A percentile compares a stretch with the other conserved stretches of the same genome.
Evolutionary conservation across 2,113 vertebrate species (phyloP).

Genomic region (Oncorhynchus masou): DNA sequence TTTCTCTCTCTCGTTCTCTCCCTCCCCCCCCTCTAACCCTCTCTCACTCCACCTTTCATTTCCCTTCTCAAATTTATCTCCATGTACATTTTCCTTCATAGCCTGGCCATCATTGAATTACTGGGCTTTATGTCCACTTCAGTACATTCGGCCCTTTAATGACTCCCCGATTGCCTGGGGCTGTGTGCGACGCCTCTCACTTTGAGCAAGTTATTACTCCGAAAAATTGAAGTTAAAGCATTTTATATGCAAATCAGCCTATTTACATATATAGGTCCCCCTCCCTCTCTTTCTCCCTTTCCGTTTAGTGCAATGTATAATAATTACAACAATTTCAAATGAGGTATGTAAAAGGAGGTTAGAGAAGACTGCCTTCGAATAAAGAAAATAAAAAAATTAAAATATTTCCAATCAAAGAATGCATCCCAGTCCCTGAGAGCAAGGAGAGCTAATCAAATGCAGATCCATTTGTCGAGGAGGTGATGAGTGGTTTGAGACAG

Average conservation of each 20-base stretch:
- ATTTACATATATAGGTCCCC: conserved; percentile 68
- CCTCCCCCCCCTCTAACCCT: background rate
- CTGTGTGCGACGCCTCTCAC: conserved; percentile 54
- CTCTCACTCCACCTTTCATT: background rate
- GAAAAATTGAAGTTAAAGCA: conserved; percentile 70
- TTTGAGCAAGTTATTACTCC: conserved; percentile 72
- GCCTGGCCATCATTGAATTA: conserved; percentile 68
- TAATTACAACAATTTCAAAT: conserved; percentile 59
- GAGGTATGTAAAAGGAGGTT: conserved; percentile 42
- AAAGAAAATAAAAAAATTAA: conserved; percentile 37
- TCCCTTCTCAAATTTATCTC: conserved; percentile 58
- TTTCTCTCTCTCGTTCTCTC: conserved; percentile 3
- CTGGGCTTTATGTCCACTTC: conserved; percentile 60
- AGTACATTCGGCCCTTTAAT: conserved; percentile 69
- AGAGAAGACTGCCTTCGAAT: conserved; percentile 50
- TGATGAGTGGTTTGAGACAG: too few relatives aligned
- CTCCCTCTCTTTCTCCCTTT: conserved; percentile 22
- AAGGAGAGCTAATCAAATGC: conserved; percentile 39
- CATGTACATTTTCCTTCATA: conserved; percentile 65
- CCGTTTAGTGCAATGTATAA: conserved; percentile 64
- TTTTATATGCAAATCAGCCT: conserved; percentile 77
- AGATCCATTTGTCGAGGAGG: conserved; percentile 11
- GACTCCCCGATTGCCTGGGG: conserved; percentile 59
- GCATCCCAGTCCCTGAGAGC: conserved; percentile 33
- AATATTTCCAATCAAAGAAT: conserved; percentile 49